phyloP scores from a whole-genome alignment of 2,797 vertebrate species.

The Myioborus melanocephalus region DNA sequence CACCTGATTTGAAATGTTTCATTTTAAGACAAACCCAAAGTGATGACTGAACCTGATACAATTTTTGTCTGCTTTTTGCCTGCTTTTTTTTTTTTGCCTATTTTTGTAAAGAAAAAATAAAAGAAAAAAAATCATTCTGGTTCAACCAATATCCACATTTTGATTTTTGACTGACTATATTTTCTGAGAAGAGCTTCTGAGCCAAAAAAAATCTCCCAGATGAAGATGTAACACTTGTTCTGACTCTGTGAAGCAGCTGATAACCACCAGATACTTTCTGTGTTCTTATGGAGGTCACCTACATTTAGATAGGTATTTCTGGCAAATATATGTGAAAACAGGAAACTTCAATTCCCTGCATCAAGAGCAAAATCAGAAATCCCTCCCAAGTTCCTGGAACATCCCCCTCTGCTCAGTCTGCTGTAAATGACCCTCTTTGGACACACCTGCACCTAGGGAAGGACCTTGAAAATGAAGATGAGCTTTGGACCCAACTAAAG shows the following conservation, averaged over 20 bases:
- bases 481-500: background rate
- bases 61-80: background rate
- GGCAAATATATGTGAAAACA: background rate
- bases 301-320: background rate
- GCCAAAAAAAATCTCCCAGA: background rate
- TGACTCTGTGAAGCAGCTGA: background rate
- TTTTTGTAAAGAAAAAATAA: background rate
- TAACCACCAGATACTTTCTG: background rate
- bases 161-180: background rate
- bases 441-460: background rate
- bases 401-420: background rate
- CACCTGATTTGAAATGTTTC: background rate
- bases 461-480: background rate
- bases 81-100: background rate
- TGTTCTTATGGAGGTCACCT: background rate
- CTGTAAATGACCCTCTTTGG: background rate
- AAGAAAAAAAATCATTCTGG: background rate
- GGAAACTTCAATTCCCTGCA: background rate
- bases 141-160: background rate
- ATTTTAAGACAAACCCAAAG: background rate
- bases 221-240: fast-evolving
- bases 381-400: background rate
- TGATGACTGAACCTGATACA: background rate
- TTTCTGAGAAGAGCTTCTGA: background rate
- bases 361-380: background rate